phyloP scores from a whole-genome alignment of 2,888 invertebrate species.

The Clistopyga incitator region DNA sequence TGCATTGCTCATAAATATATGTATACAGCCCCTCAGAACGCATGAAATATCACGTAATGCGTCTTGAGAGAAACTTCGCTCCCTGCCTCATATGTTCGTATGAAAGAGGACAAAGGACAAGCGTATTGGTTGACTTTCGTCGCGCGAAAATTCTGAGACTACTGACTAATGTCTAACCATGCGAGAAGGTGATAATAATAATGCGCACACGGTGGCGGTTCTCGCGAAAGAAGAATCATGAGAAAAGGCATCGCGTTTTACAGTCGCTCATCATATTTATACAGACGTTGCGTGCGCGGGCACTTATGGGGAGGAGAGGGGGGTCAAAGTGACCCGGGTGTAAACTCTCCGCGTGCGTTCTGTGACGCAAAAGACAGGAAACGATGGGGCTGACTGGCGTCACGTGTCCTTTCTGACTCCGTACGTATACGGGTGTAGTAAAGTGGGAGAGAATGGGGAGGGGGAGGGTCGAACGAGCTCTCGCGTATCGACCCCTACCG shows the following conservation, averaged over 20 bases:
- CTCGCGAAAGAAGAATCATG: conserved; percentile 59
- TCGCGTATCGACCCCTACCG: conserved; percentile 61
- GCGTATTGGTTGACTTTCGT: conserved; percentile 22
- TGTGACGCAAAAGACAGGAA: conserved; percentile 21
- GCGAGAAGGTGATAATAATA: conserved; percentile 62
- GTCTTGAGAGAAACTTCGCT: not conserved
- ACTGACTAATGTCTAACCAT: conserved; percentile 52
- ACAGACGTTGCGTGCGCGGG: conserved; percentile 1
- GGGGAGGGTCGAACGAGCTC: not conserved
- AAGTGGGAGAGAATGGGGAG: conserved; percentile 11
- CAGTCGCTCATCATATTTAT: conserved; percentile 29
- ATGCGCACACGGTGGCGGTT: conserved; percentile 1
- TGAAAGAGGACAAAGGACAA: conserved; percentile 39
- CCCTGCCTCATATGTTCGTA: not conserved
- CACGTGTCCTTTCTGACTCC: conserved; percentile 28
- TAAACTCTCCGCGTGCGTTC: conserved; percentile 16
- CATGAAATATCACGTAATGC: conserved; percentile 14
- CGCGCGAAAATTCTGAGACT: conserved; percentile 38
- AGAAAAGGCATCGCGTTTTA: conserved; percentile 65
- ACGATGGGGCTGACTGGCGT: conserved; percentile 45
- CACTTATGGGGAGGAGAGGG: conserved; percentile 1
- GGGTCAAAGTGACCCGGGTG: conserved; percentile 35
- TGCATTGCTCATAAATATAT: not conserved
- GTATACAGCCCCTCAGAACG: not conserved
- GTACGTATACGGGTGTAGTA: conserved; percentile 34